Percentiles rank a stretch among this genome's conserved stretches.
Evolutionary conservation across 1,140 invertebrate genomes (phyloP).

Genomic region (Trinorchestia longiramus): DNA sequence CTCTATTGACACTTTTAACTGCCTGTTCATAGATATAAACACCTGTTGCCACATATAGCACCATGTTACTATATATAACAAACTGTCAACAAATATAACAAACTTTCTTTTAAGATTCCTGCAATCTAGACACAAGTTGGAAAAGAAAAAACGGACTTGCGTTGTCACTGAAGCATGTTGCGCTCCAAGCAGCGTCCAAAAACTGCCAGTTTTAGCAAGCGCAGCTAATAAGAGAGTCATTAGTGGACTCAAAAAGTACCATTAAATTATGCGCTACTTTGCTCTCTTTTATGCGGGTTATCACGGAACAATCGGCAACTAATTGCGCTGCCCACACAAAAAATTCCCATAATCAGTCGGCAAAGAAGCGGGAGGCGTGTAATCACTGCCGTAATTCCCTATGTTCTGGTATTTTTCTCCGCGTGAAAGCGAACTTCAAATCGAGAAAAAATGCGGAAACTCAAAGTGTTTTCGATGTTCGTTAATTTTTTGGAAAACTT

Average conservation of each 20-base stretch:
- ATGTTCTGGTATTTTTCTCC: not conserved
- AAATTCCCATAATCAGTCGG: not conserved
- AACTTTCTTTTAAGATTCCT: not conserved
- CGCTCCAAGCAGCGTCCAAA: not conserved
- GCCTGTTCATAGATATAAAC: not conserved
- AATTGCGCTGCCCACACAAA: not conserved
- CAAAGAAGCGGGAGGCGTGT: not conserved
- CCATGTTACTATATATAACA: not conserved
- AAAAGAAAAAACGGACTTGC: not conserved
- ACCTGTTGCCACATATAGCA: not conserved
- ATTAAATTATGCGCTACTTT: not conserved
- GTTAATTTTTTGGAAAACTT: not conserved
- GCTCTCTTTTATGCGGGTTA: constrained; percentile 6
- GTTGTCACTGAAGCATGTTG: not conserved
- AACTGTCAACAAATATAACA: not conserved
- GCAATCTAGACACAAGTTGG: not conserved
- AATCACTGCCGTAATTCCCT: not conserved
- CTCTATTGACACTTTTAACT: not conserved
- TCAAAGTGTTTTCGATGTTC: not conserved
- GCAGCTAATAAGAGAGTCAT: not conserved
- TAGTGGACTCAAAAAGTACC: not conserved
- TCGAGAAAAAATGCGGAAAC: not conserved
- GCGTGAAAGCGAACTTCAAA: not conserved
- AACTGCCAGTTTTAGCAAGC: not conserved
- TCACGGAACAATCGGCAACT: constrained; percentile 6